Evolutionary conservation across 2,888 invertebrate species (phyloP), one percentile per base, ranked within the genome.

Genomic region (Trachelus iudaicus): DNA sequence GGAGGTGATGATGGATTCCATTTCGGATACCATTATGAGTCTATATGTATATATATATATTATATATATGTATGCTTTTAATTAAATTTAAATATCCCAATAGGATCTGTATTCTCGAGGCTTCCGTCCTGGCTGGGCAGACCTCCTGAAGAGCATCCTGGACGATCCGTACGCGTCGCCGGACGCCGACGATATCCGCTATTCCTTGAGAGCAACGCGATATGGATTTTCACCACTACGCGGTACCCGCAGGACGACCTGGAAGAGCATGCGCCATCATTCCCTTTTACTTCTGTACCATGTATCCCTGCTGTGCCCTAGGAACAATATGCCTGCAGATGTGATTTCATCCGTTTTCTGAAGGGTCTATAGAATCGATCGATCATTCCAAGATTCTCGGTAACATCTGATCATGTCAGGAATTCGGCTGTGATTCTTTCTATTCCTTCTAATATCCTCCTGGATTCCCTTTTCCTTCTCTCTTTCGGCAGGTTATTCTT

Each of bases 181-280:
- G 56, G 56, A 56, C 56, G 56, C 56, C 56, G 56, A 56, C 56
- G 56, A 56, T 56, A 56, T 56, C 56, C 56, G 56, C 56, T 56
- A 23, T 23, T 56, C 56, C 56, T 56, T 56, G 56, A 56, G 2
- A 56, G 56, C 56, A 56, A 56, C 56, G 56, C 80, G 79, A 82
- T 87, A 87, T 84, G 85, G 87, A 87, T 87, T 86, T 86, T 85
- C 85, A 73, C 81, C 75, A 79, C 78, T 79, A 81, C 81, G 81
- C 83, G 81, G 77, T 83, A 80, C 83, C 80, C 81, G 80, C 75
- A 82, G 80, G 78, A 84, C 79, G 79, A 84, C 79, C 56, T 56
- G 56, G 79, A 79, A 82, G 88, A 87, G 88, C 88, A 88, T 88
- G 88, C 88, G 88, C 88, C 82, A 81, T 77, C 76, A 35, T 82